A percentile compares a stretch with the other conserved stretches of the same genome.
Conservation (phyloP, 2,113 vertebrate genomes). For the Zosterops pallidus region DNA sequence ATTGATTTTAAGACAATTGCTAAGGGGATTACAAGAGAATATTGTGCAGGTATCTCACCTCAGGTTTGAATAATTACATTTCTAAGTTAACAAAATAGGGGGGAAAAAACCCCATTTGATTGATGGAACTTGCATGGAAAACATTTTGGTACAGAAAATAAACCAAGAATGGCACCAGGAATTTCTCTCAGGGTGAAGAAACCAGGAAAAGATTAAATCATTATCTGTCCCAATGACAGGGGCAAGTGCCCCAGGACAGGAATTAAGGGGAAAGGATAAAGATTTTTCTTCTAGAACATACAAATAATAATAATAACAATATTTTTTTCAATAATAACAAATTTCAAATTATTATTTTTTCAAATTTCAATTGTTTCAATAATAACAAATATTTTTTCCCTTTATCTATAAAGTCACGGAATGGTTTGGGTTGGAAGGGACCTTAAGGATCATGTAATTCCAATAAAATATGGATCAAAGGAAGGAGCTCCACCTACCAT, state of each 20-base stretch:
- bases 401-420: neutral
- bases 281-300: neutral
- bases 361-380: neutral
- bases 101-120: rapidly evolving
- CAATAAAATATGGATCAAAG: neutral
- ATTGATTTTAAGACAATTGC: neutral
- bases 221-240: neutral
- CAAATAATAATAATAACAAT: neutral
- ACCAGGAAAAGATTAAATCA: neutral
- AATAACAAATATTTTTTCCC: neutral
- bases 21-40: neutral
- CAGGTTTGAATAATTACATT: neutral
- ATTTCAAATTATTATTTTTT: no score
- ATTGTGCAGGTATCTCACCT: neutral
- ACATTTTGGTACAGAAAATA: neutral
- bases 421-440: neutral
- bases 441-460: neutral
- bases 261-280: neutral
- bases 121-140: neutral
- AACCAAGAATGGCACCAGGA: neutral
- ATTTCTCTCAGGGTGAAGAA: neutral
- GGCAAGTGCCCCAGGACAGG: neutral
- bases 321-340: no score
- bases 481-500: conserved; percentile 80
- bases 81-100: neutral